phyloP scores from a whole-genome alignment of 2,113 vertebrate genomes.

The Urocynchramus pylzowi region DNA sequence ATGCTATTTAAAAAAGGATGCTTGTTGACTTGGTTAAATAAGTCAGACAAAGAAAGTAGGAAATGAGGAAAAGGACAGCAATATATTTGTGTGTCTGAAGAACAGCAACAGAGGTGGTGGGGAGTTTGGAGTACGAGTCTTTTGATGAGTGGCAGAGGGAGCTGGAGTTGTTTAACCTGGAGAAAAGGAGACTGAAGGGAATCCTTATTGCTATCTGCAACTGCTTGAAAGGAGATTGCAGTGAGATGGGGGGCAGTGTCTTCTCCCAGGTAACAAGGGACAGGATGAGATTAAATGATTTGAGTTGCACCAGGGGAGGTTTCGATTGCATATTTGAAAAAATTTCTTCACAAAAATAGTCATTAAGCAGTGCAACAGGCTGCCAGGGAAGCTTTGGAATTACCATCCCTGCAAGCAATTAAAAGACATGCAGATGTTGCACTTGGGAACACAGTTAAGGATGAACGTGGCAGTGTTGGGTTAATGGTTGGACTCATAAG shows the following conservation, averaged over 20 bases:
- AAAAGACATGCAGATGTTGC: background rate
- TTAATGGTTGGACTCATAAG: background rate
- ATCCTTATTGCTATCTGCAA: background rate
- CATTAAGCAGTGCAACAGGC: background rate
- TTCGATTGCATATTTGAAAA: background rate
- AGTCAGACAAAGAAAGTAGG: background rate
- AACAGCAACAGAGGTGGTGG: background rate
- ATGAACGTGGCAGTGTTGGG: background rate
- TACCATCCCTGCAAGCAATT: background rate
- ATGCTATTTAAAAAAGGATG: background rate
- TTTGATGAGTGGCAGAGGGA: background rate
- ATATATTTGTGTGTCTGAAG: background rate
- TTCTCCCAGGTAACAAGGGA: background rate
- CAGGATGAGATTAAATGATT: background rate
- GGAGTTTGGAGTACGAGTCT: background rate
- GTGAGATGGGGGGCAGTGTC: fast-evolving
- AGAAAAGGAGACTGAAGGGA: background rate
- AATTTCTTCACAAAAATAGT: background rate
- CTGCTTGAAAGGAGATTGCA: background rate
- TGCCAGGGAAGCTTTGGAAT: background rate
- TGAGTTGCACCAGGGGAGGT: background rate
- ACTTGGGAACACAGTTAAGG: too few species aligned
- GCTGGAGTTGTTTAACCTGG: background rate
- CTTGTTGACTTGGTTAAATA: background rate
- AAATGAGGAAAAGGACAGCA: background rate